Evolutionary conservation across 2,113 vertebrate genomes (phyloP).

Genomic region (Galbula dea): DNA sequence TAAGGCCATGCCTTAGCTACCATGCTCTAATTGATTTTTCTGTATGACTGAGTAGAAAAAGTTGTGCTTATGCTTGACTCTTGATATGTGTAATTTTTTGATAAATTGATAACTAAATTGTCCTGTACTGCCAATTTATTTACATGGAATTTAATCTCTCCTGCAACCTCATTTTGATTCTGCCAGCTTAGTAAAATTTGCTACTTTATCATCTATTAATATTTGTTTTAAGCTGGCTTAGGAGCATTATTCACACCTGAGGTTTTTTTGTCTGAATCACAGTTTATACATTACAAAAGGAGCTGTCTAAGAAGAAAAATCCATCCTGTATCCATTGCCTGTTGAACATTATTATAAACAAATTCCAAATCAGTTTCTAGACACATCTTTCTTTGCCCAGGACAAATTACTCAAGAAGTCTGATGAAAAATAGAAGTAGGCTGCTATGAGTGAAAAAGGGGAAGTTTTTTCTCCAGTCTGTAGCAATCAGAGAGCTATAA

Average conservation of each 20-base stretch:
- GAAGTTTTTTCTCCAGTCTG: slow-evolving; percentile 14
- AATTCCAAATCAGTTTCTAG: slow-evolving; percentile 11
- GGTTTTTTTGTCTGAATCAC: neutral
- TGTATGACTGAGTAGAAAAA: neutral
- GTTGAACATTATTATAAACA: neutral
- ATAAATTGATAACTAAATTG: neutral
- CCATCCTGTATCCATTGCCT: neutral
- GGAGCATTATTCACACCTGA: neutral
- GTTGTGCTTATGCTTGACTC: neutral
- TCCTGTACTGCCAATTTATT: neutral
- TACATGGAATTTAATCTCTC: neutral
- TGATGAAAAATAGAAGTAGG: slow-evolving; percentile 52
- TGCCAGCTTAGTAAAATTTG: neutral
- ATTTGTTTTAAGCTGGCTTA: neutral
- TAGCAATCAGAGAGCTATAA: slow-evolving; percentile 39
- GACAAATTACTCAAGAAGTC: slow-evolving; percentile 5
- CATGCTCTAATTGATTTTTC: neutral
- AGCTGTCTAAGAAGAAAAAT: neutral
- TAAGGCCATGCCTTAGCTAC: neutral
- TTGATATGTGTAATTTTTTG: neutral
- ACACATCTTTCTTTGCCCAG: neutral
- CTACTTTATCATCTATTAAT: neutral
- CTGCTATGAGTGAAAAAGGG: slow-evolving; percentile 25
- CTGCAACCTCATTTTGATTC: neutral
- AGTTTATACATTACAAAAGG: neutral